A percentile compares a stretch with the other conserved stretches of the same genome.
Conservation (phyloP, 2,888 invertebrate species). For the Tillus elongatus region DNA sequence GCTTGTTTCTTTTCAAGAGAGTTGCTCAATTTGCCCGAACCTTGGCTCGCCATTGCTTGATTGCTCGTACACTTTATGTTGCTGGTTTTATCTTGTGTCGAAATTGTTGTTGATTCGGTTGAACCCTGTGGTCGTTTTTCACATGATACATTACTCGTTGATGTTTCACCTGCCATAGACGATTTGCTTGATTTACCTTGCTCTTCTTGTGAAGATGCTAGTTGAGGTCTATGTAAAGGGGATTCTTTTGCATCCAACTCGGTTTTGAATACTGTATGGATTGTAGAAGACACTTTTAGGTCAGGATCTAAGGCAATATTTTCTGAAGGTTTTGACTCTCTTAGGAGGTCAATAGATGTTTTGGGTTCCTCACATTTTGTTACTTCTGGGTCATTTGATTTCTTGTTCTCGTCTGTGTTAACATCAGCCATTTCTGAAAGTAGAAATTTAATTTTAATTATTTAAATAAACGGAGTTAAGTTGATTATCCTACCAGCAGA, state of each 20-base stretch:
- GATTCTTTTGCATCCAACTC: neutral
- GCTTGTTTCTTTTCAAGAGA: too few relatives aligned
- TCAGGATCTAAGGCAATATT: conserved; percentile 13
- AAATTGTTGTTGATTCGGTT: too few relatives aligned
- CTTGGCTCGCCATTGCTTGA: too few relatives aligned
- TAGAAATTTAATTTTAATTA: too few relatives aligned
- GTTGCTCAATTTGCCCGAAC: too few relatives aligned
- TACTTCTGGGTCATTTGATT: conserved; percentile 8
- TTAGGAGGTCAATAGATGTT: conserved; percentile 16
- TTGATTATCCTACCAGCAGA: too few relatives aligned
- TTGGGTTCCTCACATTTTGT: conserved; percentile 7
- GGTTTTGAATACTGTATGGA: neutral
- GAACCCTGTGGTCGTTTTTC: neutral
- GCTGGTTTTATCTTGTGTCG: too few relatives aligned
- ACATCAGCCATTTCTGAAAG: conserved; percentile 16
- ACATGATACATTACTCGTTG: neutral
- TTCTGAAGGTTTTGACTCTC: conserved; percentile 16
- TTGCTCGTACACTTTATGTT: too few relatives aligned
- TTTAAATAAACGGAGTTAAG: too few relatives aligned
- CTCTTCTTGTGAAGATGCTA: too few relatives aligned
- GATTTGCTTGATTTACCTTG: too few relatives aligned
- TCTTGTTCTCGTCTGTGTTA: neutral
- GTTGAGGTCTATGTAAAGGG: too few relatives aligned
- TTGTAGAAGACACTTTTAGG: neutral
- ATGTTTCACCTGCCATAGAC: neutral